Conservation (phyloP, 2,888 invertebrate genomes). For the Magallana nippona region DNA sequence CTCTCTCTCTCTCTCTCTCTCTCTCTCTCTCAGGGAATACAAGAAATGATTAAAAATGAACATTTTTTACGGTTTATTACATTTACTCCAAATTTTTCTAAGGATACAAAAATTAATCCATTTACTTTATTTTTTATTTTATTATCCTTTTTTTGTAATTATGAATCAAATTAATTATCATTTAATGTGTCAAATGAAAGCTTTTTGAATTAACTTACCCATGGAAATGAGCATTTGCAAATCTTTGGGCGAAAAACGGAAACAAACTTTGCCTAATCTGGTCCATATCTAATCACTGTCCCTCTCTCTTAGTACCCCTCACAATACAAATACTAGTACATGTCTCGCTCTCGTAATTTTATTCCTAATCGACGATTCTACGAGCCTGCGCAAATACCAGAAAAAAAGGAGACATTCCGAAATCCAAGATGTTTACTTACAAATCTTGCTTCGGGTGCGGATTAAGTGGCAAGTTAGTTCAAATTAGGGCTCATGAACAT, state of each 20-base stretch:
- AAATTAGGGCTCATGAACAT: constrained; percentile 30
- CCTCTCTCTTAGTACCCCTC: background rate
- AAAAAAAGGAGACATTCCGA: background rate
- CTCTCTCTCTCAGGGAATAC: too few relatives aligned
- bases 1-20: too few relatives aligned
- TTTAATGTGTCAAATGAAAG: background rate
- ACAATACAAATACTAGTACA: background rate
- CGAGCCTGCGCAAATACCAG: constrained; percentile 27
- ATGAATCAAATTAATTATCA: background rate
- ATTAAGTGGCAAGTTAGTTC: constrained; percentile 22
- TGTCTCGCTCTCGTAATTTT: constrained; percentile 19
- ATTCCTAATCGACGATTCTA: background rate
- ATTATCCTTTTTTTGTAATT: too few relatives aligned
- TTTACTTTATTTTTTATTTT: too few relatives aligned
- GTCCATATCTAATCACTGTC: constrained; percentile 19
- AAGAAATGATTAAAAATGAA: too few relatives aligned
- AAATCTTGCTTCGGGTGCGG: constrained; percentile 32
- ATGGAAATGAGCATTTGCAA: constrained; percentile 41
- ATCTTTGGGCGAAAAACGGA: constrained; percentile 46
- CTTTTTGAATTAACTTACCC: constrained; percentile 42
- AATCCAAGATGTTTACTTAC: constrained; percentile 27
- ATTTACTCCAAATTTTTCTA: too few relatives aligned
- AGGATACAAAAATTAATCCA: too few relatives aligned
- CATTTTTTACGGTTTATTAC: too few relatives aligned
- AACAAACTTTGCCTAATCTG: constrained; percentile 51